Evolutionary conservation across 2,797 vertebrate genomes (phyloP).

Genomic region (Mergus octosetaceus): DNA sequence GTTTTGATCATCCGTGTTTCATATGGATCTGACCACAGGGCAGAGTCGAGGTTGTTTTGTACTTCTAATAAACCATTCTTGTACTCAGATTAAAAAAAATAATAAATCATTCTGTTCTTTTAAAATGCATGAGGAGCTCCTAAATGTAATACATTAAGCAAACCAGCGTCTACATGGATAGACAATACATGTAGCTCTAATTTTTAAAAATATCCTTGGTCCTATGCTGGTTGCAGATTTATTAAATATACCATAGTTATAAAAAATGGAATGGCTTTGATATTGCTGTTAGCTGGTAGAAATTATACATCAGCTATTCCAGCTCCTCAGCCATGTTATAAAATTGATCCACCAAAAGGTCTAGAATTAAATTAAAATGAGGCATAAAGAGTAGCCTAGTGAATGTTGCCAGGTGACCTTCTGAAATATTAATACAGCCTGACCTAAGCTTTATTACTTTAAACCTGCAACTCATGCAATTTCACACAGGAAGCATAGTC

Average conservation of each 20-base stretch:
- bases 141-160: neutral
- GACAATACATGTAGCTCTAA: neutral
- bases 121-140: neutral
- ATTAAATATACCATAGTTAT: neutral
- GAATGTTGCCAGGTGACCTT: constrained; percentile 26
- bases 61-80: neutral
- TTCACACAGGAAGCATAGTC: neutral
- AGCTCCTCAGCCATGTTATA: neutral
- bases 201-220: neutral
- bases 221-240: neutral
- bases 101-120: neutral
- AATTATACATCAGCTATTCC: constrained; percentile 1
- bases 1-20: neutral
- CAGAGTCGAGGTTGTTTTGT: neutral
- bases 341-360: neutral
- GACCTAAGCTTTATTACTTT: constrained; percentile 7
- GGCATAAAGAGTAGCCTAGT: neutral
- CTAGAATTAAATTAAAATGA: constrained; percentile 39
- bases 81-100: neutral
- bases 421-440: constrained; percentile 39
- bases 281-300: constrained; percentile 12
- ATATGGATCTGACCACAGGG: neutral
- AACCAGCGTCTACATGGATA: neutral
- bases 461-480: neutral
- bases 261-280: constrained; percentile 18